phyloP scores from a whole-genome alignment of 2,797 vertebrate species.

The Peromyscus attwateri region DNA sequence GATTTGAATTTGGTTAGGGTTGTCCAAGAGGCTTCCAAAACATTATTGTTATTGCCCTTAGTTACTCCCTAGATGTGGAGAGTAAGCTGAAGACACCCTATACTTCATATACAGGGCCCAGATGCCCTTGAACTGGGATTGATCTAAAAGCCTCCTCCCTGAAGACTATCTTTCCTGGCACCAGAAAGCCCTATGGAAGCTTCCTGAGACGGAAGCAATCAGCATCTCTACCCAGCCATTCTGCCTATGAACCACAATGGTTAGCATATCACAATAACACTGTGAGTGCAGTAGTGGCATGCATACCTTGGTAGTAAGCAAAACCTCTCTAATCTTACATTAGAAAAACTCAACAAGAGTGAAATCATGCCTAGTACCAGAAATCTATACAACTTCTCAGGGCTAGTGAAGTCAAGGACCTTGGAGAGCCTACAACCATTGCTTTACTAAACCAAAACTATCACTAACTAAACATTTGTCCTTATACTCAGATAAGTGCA shows the following conservation, averaged over 20 bases:
- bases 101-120: background rate
- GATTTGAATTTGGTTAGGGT: background rate
- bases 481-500: background rate
- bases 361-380: no score
- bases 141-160: background rate
- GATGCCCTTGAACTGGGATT: background rate
- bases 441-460: background rate
- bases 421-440: background rate
- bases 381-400: no score
- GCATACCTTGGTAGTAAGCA: background rate
- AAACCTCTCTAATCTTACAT: background rate
- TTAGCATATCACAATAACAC: background rate
- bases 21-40: background rate
- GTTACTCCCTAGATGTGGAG: background rate
- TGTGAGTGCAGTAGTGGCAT: background rate
- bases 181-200: background rate
- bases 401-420: background rate
- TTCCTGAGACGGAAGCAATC: background rate
- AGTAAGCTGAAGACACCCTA: background rate
- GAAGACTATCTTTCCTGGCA: no score
- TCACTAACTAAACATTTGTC: background rate
- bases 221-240: background rate
- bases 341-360: background rate
- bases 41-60: background rate
- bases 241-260: background rate